A percentile compares a stretch with the other conserved stretches of the same genome.
phyloP scores from a whole-genome alignment of 2,888 invertebrate genomes.

The Pristionchus mayeri region DNA sequence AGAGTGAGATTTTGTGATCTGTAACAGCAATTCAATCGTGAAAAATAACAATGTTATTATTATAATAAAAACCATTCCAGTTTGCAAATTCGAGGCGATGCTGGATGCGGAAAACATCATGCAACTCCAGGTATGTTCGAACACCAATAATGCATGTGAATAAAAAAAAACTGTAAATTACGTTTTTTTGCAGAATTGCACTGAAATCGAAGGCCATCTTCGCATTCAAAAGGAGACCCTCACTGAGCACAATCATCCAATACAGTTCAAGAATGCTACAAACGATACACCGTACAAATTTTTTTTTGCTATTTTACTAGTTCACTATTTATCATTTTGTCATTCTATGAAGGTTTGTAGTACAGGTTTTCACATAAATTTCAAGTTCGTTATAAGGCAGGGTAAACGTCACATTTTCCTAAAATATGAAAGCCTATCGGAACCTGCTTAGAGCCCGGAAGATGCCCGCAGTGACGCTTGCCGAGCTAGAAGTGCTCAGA shows the following conservation, averaged over 20 bases:
- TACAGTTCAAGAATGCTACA: background rate
- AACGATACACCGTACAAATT: too few relatives aligned
- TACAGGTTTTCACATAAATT: too few relatives aligned
- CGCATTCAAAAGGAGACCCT: background rate
- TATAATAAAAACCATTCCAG: conserved; percentile 11
- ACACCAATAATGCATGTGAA: background rate
- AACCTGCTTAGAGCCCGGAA: too few relatives aligned
- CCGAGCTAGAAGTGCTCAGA: conserved; percentile 65
- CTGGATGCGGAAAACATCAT: background rate
- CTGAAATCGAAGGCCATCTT: conserved; percentile 46
- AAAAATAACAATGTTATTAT: background rate
- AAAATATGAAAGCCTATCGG: too few relatives aligned
- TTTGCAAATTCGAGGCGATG: conserved; percentile 7
- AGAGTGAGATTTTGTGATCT: conserved; percentile 43
- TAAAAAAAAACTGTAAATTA: background rate
- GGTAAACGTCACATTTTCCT: too few relatives aligned
- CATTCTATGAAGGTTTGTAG: too few relatives aligned
- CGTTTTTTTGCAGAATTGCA: conserved; percentile 34
- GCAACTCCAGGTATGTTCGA: conserved; percentile 4
- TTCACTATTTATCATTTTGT: too few relatives aligned
- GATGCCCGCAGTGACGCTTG: conserved; percentile 46
- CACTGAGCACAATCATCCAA: background rate
- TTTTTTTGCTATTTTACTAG: background rate
- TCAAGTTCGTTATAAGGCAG: too few relatives aligned
- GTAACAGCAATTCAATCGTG: background rate